Evolutionary conservation across 2,113 vertebrate genomes (phyloP).

Genomic region (Phasianus colchicus): DNA sequence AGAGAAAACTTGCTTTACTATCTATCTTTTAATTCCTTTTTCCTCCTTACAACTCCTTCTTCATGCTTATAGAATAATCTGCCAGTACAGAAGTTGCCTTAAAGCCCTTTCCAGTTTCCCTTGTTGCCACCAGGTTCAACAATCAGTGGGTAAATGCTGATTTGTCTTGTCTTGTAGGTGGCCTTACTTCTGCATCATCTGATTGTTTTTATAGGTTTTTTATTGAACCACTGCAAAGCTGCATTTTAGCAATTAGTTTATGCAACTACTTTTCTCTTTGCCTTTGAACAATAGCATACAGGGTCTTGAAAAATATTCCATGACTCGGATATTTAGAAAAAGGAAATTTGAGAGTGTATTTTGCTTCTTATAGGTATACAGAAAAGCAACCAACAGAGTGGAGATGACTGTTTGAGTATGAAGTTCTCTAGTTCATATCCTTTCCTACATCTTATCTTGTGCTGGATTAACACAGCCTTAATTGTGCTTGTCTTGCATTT

Average conservation of each 20-base stretch:
- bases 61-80: neutral
- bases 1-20: neutral
- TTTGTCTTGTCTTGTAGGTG: constrained; percentile 55
- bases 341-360: neutral
- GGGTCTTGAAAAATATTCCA: neutral
- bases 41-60: neutral
- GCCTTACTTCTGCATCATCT: constrained; percentile 24
- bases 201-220: neutral
- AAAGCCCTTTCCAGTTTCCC: constrained; percentile 39
- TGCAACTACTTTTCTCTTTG: neutral
- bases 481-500: too few species aligned
- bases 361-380: neutral
- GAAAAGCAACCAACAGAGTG: neutral
- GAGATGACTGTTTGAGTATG: too few species aligned
- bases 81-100: constrained; percentile 43
- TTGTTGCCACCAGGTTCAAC: constrained; percentile 43
- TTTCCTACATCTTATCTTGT: too few species aligned
- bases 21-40: neutral
- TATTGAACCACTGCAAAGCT: neutral
- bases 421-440: too few species aligned
- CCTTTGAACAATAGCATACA: neutral
- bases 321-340: neutral
- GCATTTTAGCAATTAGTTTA: neutral
- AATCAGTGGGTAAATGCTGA: constrained; percentile 23
- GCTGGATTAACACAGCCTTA: too few species aligned